Conservation (phyloP, 2,888 invertebrate species). For the Liopterus haemorrhoidalis region DNA sequence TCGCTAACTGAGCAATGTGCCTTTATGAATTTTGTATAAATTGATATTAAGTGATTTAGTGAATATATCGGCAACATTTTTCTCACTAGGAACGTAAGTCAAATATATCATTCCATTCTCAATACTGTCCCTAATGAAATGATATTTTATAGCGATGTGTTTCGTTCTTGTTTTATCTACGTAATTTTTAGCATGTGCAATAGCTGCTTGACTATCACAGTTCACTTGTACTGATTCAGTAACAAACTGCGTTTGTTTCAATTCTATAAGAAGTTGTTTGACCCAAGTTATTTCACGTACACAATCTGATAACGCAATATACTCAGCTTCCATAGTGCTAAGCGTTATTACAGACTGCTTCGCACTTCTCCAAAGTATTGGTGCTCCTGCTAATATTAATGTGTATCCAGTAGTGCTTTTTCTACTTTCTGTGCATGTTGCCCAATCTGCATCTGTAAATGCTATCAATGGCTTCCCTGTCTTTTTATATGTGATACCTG, state of each 20-base stretch:
- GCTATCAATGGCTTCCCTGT: constrained; percentile 14
- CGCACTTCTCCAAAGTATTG: constrained; percentile 20
- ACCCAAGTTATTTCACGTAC: constrained; percentile 19
- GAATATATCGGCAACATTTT: constrained; percentile 13
- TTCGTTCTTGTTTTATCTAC: constrained; percentile 9
- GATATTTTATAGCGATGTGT: constrained; percentile 9
- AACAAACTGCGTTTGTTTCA: neutral
- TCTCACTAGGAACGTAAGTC: constrained; percentile 9
- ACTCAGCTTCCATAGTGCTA: constrained; percentile 26
- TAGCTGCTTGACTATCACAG: constrained; percentile 8
- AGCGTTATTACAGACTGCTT: constrained; percentile 23
- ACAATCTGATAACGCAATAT: constrained; percentile 14
- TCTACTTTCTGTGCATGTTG: constrained; percentile 13
- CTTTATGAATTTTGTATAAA: constrained; percentile 8
- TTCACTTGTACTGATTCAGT: neutral
- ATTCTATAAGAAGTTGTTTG: constrained; percentile 13
- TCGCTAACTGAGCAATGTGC: too few species aligned
- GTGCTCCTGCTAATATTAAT: constrained; percentile 17
- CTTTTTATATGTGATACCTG: constrained; percentile 10
- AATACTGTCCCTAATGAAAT: constrained; percentile 8
- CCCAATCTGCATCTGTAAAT: constrained; percentile 25
- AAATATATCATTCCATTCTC: constrained; percentile 10
- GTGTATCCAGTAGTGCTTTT: constrained; percentile 25
- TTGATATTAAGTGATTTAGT: constrained; percentile 12
- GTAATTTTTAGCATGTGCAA: constrained; percentile 10